Percentiles rank a stretch among this genome's conserved stretches.
These are phyloP conservation scores for Tetragonisca angustula DNA, from an alignment of 2,888 invertebrate species.

Conservation along the genomic window DNA sequence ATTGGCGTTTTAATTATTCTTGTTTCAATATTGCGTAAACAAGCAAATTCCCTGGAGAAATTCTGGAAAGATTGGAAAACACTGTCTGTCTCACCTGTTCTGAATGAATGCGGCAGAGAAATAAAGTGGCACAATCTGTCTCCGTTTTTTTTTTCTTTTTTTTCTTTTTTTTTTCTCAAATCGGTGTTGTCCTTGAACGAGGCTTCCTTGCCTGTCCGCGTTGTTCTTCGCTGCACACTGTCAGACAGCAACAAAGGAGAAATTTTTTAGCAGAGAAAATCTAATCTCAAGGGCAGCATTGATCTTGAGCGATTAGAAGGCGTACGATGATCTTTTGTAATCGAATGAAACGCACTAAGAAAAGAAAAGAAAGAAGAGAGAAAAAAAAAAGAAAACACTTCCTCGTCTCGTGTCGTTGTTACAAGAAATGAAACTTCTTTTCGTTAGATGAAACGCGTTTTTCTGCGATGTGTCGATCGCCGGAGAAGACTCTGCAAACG, in stretches of 20 bases:
- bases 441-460: neutral
- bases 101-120: neutral
- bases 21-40: neutral
- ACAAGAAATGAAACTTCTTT: conserved; percentile 5
- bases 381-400: neutral
- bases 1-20: neutral
- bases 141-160: too few relatives aligned
- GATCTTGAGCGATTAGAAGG: neutral
- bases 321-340: neutral
- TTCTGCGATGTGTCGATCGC: conserved; percentile 28
- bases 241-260: too few relatives aligned
- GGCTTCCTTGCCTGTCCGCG: neutral
- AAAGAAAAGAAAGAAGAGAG: too few relatives aligned
- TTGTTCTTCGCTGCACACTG: neutral
- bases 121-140: neutral
- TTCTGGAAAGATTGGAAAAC: conserved; percentile 21
- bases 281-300: neutral
- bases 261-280: neutral
- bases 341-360: neutral
- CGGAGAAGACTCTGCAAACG: conserved; percentile 54
- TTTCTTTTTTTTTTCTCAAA: too few relatives aligned
- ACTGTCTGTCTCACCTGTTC: conserved; percentile 12
- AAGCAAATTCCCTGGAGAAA: neutral
- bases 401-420: neutral
- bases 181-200: conserved; percentile 8